Evolutionary conservation across 2,113 vertebrate genomes (phyloP), one percentile per base, ranked within the genome.

Genomic region (Brienomyrus brachyistius): DNA sequence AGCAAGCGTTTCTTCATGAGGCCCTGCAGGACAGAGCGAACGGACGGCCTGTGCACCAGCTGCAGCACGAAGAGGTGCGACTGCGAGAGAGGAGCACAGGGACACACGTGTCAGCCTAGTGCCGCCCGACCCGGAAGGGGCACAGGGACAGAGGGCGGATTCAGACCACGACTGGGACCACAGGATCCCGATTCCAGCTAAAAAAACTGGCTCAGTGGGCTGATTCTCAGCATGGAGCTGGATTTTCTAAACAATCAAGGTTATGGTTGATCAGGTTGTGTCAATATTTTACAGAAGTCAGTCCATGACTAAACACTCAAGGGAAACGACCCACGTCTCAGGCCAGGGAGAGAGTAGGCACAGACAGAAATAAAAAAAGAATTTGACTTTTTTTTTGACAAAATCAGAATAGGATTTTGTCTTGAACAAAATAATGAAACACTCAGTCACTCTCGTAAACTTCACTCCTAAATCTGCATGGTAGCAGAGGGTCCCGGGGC

Each of bases 11-110:
- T 99, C 93, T 98, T 99, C 95, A 99, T 98, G 89, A 99, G 93
- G 9, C 98, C 98, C 94, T 99, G 98, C 35, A 99, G 96, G 92
- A 99, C 98, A 0, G 98, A 99, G 88, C 98, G 96, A 15, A 99
- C 98, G 0, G 98, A 97, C 0, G 98, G 98, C 77, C 98, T 96
- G 92, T 99, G 98, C 70, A 99, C 98, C 92, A 99, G 93, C 95
- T 99, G 98, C 91, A 99, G 93, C 92, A 99, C 98, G n/a, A 99
- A 99, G 91, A 99, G 96, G 92, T 99, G 98, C 88, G 98, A 99
- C 98, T 99, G 93, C 54, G 50, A 54, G 91, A 66, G 35, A 80
- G 0, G 0, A 2, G 6, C 48, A 54, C 10, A 35, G 3, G 11
- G 17, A 84, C 40, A 47, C 19, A 0, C 19, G 10, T 8, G 2